Conservation (phyloP, 2,113 vertebrate species). For the Ctenomys sociabilis region DNA sequence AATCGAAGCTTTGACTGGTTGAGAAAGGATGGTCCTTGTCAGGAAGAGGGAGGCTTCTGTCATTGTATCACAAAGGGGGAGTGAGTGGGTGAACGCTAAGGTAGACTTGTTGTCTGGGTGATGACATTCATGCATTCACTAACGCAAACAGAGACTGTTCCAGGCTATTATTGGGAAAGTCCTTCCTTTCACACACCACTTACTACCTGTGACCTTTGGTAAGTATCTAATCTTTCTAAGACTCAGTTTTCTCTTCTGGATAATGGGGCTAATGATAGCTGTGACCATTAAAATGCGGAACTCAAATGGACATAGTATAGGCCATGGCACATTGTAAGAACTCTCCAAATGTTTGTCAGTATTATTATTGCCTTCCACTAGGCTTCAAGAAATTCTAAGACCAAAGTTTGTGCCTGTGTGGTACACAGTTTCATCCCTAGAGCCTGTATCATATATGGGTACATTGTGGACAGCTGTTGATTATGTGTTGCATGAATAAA, state of each 20-base stretch:
- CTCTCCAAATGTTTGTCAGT: not conserved
- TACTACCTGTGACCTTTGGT: not conserved
- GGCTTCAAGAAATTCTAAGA: not conserved
- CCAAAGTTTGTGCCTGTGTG: not conserved
- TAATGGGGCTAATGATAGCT: not conserved
- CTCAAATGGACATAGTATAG: not conserved
- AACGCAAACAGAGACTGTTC: not conserved
- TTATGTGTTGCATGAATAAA: constrained; percentile 14
- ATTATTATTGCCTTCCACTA: not conserved
- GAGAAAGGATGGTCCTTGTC: not conserved
- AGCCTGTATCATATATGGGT: constrained; percentile 6
- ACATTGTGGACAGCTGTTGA: not conserved
- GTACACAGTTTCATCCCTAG: not conserved
- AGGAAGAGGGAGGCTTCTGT: not conserved
- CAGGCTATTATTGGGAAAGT: not conserved
- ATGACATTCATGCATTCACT: not conserved
- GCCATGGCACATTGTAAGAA: not conserved
- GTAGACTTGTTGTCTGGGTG: not conserved
- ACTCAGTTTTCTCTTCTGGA: constrained; percentile 43
- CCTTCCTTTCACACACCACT: not conserved
- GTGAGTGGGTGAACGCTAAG: not conserved
- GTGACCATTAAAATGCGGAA: not conserved
- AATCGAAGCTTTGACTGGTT: not conserved
- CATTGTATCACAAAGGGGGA: not conserved
- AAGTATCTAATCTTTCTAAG: not conserved